A percentile compares a stretch with the other conserved stretches of the same genome.
phyloP scores from a whole-genome alignment of 2,888 invertebrate species.

The Cephus pulcher region DNA sequence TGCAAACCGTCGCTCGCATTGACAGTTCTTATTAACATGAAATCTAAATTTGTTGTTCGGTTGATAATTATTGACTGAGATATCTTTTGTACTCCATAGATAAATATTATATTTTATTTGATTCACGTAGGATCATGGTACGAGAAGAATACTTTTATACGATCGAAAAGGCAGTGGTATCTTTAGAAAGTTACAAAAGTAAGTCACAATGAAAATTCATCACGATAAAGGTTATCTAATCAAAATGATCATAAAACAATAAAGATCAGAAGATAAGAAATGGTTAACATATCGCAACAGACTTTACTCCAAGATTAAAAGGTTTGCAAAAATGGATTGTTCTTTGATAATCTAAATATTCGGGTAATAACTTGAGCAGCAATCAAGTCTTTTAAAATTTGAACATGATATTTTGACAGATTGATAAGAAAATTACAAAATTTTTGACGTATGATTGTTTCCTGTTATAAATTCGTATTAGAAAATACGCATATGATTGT shows the following conservation, averaged over 20 bases:
- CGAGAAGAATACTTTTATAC: background rate
- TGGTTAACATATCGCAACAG: background rate
- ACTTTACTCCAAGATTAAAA: background rate
- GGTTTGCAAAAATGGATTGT: background rate
- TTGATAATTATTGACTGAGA: background rate
- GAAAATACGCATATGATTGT: background rate
- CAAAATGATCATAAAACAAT: background rate
- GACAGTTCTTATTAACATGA: background rate
- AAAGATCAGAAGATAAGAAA: background rate
- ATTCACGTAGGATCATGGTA: background rate
- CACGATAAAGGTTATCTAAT: background rate
- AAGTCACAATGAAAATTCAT: background rate
- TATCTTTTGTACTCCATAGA: background rate
- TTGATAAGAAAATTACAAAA: background rate
- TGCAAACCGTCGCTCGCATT: background rate
- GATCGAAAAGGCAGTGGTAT: background rate
- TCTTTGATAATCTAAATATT: background rate
- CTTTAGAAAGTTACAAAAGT: background rate
- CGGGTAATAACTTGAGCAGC: background rate
- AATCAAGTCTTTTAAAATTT: background rate
- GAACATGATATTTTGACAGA: background rate
- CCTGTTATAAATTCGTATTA: background rate
- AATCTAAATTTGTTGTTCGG: background rate
- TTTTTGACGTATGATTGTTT: background rate
- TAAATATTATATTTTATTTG: background rate